Percentiles rank a stretch among this genome's conserved stretches.
phyloP scores from a whole-genome alignment of 1,140 invertebrate species.

The Charaxes varanes region DNA sequence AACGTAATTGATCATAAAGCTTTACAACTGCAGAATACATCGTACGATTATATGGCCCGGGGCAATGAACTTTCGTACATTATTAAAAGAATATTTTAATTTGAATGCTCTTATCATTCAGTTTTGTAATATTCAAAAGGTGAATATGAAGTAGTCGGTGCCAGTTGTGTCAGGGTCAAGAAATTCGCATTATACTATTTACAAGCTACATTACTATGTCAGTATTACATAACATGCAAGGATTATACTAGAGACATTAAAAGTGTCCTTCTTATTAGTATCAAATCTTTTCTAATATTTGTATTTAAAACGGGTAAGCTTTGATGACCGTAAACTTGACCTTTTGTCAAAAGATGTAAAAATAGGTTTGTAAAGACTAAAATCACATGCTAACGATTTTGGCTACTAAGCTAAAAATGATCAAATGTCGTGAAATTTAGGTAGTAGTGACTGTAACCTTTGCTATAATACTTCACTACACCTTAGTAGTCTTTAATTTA shows the following conservation, averaged over 20 bases:
- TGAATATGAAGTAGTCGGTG: constrained; percentile 17
- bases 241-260: constrained; percentile 18
- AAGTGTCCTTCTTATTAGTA: constrained; percentile 16
- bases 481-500: not conserved
- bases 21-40: too few relatives aligned
- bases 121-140: too few relatives aligned
- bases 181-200: constrained; percentile 38
- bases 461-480: not conserved
- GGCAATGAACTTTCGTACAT: constrained; percentile 9
- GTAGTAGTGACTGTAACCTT: too few relatives aligned
- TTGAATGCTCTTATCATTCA: too few relatives aligned
- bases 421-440: too few relatives aligned
- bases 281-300: not conserved
- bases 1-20: too few relatives aligned
- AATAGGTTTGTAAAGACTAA: constrained; percentile 29
- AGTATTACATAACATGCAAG: constrained; percentile 59
- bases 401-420: not conserved
- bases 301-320: constrained; percentile 8
- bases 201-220: constrained; percentile 28
- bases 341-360: constrained; percentile 40
- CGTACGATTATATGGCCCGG: constrained; percentile 2
- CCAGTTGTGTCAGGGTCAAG: constrained; percentile 61
- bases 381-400: constrained; percentile 35
- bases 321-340: constrained; percentile 56
- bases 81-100: not conserved